Conservation (phyloP, 2,797 vertebrate species). For the Ataeniobius toweri region DNA sequence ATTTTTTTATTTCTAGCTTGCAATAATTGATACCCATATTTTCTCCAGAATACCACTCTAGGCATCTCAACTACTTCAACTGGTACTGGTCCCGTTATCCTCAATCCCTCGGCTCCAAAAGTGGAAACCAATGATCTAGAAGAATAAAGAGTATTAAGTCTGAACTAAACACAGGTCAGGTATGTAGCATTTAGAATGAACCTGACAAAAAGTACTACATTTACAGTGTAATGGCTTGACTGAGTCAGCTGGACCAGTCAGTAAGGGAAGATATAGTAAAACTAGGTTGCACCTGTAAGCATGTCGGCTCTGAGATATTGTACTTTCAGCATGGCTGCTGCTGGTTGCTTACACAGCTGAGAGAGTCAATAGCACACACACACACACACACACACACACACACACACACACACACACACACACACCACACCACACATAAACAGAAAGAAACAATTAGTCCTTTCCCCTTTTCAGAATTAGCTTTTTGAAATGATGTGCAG, state of each 20-base stretch:
- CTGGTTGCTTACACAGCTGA: constrained; percentile 44
- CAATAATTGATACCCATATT: neutral
- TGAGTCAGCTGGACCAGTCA: neutral
- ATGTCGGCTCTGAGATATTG: neutral
- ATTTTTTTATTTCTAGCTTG: neutral
- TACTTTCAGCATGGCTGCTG: constrained; percentile 20
- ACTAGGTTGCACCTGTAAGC: constrained; percentile 10
- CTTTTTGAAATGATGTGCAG: constrained; percentile 10
- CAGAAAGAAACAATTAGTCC: neutral
- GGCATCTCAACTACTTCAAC: neutral
- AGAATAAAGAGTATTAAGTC: neutral
- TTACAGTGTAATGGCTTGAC: neutral
- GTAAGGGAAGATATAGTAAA: constrained; percentile 20
- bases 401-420: constrained; percentile 2
- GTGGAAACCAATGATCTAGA: neutral
- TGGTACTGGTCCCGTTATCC: neutral
- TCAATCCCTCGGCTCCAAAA: neutral
- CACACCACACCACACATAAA: neutral
- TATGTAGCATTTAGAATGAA: neutral
- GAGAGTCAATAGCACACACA: constrained; percentile 8
- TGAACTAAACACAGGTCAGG: neutral
- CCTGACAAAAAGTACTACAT: neutral
- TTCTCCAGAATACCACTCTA: neutral
- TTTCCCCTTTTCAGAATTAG: constrained; percentile 4
- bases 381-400: constrained; percentile 1